phyloP scores from a whole-genome alignment of 1,140 invertebrate genomes.

The Drosophila subobscura region DNA sequence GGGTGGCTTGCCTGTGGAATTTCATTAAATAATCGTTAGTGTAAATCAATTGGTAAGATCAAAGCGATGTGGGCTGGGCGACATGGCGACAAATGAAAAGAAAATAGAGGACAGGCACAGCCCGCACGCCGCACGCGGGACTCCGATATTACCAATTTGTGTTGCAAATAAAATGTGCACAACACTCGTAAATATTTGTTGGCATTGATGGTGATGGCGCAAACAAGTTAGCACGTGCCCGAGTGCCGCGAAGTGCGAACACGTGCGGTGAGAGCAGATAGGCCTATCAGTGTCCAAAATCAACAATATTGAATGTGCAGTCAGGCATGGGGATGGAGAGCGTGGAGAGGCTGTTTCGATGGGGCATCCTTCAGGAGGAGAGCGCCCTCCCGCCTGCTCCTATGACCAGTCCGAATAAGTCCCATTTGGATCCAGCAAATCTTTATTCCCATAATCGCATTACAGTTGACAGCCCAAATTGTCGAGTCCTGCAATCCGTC shows the following conservation, averaged over 20 bases:
- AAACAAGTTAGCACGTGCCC: conserved; percentile 64
- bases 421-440: conserved; percentile 31
- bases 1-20: conserved; percentile 46
- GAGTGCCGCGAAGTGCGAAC: conserved; percentile 74
- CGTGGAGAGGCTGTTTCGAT: conserved; percentile 8
- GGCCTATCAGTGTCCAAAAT: conserved; percentile 70
- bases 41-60: conserved; percentile 80
- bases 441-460: conserved; percentile 67
- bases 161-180: conserved; percentile 58
- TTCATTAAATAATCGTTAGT: conserved; percentile 82
- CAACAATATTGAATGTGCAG: conserved; percentile 65
- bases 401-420: background rate
- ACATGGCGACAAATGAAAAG: conserved; percentile 79
- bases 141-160: conserved; percentile 70
- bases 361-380: background rate
- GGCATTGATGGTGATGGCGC: conserved; percentile 51
- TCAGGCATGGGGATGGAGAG: background rate
- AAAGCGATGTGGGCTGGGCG: conserved; percentile 68
- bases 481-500: conserved; percentile 44
- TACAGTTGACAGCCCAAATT: conserved; percentile 54
- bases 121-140: background rate
- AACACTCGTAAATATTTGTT: conserved; percentile 59
- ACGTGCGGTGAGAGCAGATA: conserved; percentile 51
- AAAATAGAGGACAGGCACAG: conserved; percentile 49
- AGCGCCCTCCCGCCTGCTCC: background rate